Evolutionary conservation across 2,888 invertebrate genomes (phyloP).

Genomic region (Diploptera punctata): DNA sequence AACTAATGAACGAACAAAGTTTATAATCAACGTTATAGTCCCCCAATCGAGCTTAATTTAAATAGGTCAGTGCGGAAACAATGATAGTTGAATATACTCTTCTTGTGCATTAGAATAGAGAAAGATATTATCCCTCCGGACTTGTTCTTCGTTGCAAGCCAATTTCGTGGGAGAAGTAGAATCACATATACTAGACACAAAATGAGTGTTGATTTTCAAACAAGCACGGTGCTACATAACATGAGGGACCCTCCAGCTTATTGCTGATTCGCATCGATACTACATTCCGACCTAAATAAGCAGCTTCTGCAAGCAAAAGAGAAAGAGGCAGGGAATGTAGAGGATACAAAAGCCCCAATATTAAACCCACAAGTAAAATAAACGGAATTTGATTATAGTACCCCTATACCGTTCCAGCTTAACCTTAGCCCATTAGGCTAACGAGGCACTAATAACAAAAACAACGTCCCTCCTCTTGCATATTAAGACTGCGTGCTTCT

Average conservation of each 20-base stretch:
- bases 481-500: neutral
- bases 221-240: neutral
- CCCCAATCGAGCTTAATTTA: too few relatives aligned
- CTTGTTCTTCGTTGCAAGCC: neutral
- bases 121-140: too few relatives aligned
- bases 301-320: neutral
- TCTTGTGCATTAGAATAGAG: too few relatives aligned
- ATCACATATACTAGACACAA: too few relatives aligned
- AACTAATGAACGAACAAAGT: too few relatives aligned
- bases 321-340: too few relatives aligned
- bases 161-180: neutral
- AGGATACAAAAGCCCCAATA: neutral
- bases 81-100: too few relatives aligned
- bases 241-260: neutral
- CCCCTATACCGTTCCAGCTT: slow-evolving; percentile 20
- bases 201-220: neutral
- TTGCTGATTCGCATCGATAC: neutral
- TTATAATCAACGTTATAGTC: too few relatives aligned
- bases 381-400: slow-evolving; percentile 22
- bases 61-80: too few relatives aligned
- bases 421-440: slow-evolving; percentile 22
- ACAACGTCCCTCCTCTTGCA: neutral
- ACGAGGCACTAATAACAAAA: slow-evolving; percentile 30
- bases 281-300: neutral
- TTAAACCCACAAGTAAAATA: neutral